These are phyloP conservation scores for Autographa gamma DNA, from an alignment of 2,888 invertebrate species.

Conservation along the genomic window DNA sequence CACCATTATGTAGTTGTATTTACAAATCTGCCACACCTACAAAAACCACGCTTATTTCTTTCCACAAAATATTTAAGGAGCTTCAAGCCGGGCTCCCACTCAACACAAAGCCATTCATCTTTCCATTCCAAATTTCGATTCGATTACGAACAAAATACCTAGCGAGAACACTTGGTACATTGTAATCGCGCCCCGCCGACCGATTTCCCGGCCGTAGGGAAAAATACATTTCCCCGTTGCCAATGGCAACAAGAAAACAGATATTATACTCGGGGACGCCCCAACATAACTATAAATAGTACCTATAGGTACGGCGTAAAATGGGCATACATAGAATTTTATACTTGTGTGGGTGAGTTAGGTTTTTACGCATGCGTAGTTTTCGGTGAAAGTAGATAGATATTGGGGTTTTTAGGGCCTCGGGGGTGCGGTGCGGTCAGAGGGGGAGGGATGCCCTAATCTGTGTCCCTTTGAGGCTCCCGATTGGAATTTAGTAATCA, in stretches of 20 bases:
- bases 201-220: slow-evolving; percentile 69
- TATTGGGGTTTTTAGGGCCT: slow-evolving; percentile 86
- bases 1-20: too few species aligned
- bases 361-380: slow-evolving; percentile 88
- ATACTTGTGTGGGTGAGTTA: slow-evolving; percentile 78
- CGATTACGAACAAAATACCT: slow-evolving; percentile 62
- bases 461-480: slow-evolving; percentile 85
- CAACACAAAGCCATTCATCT: slow-evolving; percentile 55
- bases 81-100: slow-evolving; percentile 2
- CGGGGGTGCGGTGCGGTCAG: slow-evolving; percentile 67
- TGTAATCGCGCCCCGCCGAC: slow-evolving; percentile 59
- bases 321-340: slow-evolving; percentile 76
- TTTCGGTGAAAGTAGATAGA: slow-evolving; percentile 84
- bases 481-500: slow-evolving; percentile 89
- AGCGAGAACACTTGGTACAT: slow-evolving; percentile 65
- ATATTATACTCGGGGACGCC: slow-evolving; percentile 78
- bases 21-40: background rate
- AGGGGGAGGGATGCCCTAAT: slow-evolving; percentile 80
- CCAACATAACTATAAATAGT: slow-evolving; percentile 66
- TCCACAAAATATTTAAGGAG: slow-evolving; percentile 14
- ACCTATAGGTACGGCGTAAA: slow-evolving; percentile 62
- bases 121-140: slow-evolving; percentile 60
- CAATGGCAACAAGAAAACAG: slow-evolving; percentile 80
- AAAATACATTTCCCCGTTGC: slow-evolving; percentile 84
- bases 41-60: slow-evolving; percentile 5